A percentile compares a stretch with the other conserved stretches of the same genome.
phyloP scores from a whole-genome alignment of 2,113 vertebrate species.

The Pteronura brasiliensis region DNA sequence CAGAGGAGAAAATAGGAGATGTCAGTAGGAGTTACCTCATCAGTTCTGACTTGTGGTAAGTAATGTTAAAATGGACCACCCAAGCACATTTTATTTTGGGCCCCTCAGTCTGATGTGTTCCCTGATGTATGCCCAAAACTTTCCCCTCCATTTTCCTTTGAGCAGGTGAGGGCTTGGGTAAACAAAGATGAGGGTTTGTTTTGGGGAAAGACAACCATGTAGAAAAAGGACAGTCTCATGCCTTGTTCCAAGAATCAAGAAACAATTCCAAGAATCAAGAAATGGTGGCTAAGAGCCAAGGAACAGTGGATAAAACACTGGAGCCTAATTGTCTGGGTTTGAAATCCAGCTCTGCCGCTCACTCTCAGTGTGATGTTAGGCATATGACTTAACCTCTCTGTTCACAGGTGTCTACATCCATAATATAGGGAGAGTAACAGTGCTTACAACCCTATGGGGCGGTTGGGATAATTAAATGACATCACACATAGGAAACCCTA shows the following conservation, averaged over 20 bases:
- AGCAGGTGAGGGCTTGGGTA: neutral
- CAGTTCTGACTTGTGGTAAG: neutral
- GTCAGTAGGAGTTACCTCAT: neutral
- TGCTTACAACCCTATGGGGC: neutral
- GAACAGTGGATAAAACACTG: neutral
- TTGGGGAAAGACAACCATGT: neutral
- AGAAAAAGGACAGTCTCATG: neutral
- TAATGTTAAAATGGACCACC: neutral
- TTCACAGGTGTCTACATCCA: neutral
- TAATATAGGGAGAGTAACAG: neutral
- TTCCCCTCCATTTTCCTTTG: neutral
- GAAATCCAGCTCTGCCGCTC: neutral
- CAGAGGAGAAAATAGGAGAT: neutral
- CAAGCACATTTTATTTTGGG: neutral
- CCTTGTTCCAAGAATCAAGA: neutral
- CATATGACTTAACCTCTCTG: neutral
- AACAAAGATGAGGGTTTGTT: neutral
- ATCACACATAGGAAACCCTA: neutral
- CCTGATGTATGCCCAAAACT: neutral
- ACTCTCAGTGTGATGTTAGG: neutral
- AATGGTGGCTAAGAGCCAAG: neutral
- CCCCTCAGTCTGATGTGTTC: neutral
- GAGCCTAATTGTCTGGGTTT: neutral
- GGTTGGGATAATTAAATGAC: neutral
- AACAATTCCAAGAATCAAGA: neutral